phyloP scores from a whole-genome alignment of 2,113 vertebrate genomes.

The Mormoops blainvillei region DNA sequence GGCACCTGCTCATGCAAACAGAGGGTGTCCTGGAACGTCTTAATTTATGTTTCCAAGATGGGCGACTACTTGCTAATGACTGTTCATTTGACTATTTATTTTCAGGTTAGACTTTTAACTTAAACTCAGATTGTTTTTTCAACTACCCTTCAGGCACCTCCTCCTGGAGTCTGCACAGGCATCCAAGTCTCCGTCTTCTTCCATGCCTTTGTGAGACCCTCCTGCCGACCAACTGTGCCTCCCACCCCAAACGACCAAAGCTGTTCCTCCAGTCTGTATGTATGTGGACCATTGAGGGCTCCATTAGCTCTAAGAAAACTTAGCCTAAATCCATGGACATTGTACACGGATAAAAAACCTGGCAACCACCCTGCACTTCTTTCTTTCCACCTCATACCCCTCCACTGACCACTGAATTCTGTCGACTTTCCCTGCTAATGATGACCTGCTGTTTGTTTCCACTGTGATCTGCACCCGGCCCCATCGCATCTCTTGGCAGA shows the following conservation, averaged over 20 bases:
- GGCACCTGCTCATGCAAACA: not conserved
- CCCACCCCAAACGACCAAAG: not conserved
- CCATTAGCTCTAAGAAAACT: not conserved
- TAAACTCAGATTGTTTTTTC: not conserved
- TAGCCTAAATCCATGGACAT: not conserved
- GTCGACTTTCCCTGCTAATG: not conserved
- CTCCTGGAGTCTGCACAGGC: not conserved
- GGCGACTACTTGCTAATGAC: not conserved
- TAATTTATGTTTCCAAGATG: not conserved
- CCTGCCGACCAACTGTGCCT: not conserved
- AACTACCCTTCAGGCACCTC: not conserved
- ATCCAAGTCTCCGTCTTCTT: not conserved
- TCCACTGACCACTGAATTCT: not conserved
- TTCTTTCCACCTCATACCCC: not conserved
- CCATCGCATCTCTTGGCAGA: not conserved
- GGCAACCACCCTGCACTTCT: not conserved
- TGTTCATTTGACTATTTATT: not conserved
- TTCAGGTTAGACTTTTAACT: not conserved
- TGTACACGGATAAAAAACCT: not conserved
- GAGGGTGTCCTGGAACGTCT: not conserved
- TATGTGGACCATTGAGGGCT: not conserved
- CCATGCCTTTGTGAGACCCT: not conserved
- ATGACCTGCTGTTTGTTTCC: not conserved
- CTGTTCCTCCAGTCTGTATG: not conserved
- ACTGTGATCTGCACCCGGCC: not conserved